phyloP scores from a whole-genome alignment of 2,113 vertebrate genomes.

The Electrona antarctica region DNA sequence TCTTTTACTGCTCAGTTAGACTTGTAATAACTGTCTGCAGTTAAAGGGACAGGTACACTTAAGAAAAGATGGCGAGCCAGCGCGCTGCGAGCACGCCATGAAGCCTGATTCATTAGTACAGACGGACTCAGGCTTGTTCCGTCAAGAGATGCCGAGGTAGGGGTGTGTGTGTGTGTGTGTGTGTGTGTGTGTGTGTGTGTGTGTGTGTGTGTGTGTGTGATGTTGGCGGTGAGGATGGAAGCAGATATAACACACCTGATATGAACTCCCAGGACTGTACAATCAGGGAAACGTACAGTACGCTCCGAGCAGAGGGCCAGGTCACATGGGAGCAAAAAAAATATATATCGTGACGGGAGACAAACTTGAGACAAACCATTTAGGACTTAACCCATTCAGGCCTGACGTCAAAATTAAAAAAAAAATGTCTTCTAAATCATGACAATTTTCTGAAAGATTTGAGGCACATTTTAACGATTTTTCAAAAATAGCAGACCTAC shows the following conservation, averaged over 20 bases:
- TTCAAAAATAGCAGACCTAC: too few species aligned
- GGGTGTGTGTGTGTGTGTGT: not conserved
- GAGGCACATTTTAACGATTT: too few species aligned
- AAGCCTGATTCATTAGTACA: slow-evolving; percentile 29
- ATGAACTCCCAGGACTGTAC: slow-evolving; percentile 71
- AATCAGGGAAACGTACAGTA: slow-evolving; percentile 41
- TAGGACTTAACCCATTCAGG: too few species aligned
- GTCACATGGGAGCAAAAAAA: slow-evolving; percentile 68
- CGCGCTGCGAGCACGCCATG: not conserved
- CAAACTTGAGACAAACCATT: slow-evolving; percentile 83
- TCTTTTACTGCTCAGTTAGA: too few species aligned
- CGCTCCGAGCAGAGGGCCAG: slow-evolving; percentile 55
- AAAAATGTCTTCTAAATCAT: too few species aligned
- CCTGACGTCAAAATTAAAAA: too few species aligned
- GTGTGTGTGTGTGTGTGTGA: slow-evolving; percentile 18
- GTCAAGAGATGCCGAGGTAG: not conserved
- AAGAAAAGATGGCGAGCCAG: not conserved
- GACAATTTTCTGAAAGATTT: too few species aligned
- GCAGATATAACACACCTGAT: slow-evolving; percentile 68
- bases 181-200: slow-evolving; percentile 44
- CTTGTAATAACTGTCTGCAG: too few species aligned
- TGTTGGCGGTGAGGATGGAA: slow-evolving; percentile 36
- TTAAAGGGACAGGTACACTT: slow-evolving; percentile 2
- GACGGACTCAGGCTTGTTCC: slow-evolving; percentile 23
- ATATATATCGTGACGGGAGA: slow-evolving; percentile 64